Conservation (phyloP, 2,113 vertebrate genomes). For the Guaruba guarouba region DNA sequence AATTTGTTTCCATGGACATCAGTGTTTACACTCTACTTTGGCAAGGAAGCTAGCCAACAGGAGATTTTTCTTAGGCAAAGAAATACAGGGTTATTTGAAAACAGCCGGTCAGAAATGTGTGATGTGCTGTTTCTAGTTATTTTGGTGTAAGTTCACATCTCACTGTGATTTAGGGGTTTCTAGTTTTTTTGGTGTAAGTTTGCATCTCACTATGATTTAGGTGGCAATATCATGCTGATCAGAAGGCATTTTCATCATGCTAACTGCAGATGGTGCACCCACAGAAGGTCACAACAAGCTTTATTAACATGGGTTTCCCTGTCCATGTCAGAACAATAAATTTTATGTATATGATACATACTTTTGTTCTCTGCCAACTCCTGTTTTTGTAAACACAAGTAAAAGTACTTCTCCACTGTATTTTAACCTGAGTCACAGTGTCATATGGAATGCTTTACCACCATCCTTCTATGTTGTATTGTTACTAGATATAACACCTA, state of each 20-base stretch:
- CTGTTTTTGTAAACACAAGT: not conserved
- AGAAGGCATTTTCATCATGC: not conserved
- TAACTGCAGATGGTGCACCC: not conserved
- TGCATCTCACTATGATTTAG: not conserved
- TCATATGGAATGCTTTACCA: not conserved
- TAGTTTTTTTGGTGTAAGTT: not conserved
- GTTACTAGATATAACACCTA: too few relatives aligned
- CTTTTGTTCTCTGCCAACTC: not conserved
- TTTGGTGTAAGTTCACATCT: not conserved
- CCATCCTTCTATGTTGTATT: rapidly evolving
- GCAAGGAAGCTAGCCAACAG: not conserved
- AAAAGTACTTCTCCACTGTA: not conserved
- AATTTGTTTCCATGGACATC: not conserved
- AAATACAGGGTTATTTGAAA: not conserved
- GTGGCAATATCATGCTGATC: not conserved
- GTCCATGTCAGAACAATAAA: not conserved
- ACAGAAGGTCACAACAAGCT: not conserved
- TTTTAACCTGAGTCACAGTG: not conserved
- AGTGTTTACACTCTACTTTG: not conserved
- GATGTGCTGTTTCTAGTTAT: not conserved
- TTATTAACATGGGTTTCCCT: not conserved
- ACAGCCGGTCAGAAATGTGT: not conserved
- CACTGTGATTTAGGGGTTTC: not conserved
- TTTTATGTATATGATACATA: not conserved
- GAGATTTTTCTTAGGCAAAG: not conserved